phyloP scores from a whole-genome alignment of 2,113 vertebrate species.

The Leucoraja erinaceus region DNA sequence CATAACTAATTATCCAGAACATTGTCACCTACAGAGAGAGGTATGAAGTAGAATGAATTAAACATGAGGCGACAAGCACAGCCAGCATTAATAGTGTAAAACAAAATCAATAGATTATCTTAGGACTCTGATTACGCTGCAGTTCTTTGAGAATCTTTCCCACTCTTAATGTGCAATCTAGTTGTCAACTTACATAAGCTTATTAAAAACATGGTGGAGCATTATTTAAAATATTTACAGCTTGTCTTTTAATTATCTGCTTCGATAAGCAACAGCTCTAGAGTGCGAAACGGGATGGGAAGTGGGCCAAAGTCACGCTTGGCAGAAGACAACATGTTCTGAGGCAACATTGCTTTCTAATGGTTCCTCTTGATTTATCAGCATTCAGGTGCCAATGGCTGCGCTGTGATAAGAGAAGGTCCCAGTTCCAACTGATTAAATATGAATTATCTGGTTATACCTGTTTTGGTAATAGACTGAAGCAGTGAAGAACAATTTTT shows the following conservation, averaged over 20 bases:
- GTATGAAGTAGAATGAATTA: background rate
- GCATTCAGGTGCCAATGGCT: background rate
- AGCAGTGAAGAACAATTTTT: background rate
- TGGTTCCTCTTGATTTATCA: background rate
- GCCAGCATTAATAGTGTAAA: background rate
- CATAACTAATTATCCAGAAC: background rate
- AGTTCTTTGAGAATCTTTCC: background rate
- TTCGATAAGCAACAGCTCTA: background rate
- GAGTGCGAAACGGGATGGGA: background rate
- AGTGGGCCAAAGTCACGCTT: background rate
- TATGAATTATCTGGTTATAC: background rate
- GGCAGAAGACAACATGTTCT: background rate
- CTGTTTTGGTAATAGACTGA: background rate
- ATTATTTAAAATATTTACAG: conserved; percentile 9
- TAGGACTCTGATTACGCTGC: background rate
- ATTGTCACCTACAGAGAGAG: background rate
- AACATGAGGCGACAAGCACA: background rate
- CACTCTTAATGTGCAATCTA: background rate
- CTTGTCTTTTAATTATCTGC: background rate
- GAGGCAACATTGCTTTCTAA: background rate
- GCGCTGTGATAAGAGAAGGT: background rate
- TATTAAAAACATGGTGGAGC: background rate
- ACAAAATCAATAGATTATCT: conserved; percentile 19
- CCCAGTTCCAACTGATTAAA: background rate
- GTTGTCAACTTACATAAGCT: background rate